Evolutionary conservation across 2,797 vertebrate species (phyloP).

Genomic region (Phalloptychus januarius): DNA sequence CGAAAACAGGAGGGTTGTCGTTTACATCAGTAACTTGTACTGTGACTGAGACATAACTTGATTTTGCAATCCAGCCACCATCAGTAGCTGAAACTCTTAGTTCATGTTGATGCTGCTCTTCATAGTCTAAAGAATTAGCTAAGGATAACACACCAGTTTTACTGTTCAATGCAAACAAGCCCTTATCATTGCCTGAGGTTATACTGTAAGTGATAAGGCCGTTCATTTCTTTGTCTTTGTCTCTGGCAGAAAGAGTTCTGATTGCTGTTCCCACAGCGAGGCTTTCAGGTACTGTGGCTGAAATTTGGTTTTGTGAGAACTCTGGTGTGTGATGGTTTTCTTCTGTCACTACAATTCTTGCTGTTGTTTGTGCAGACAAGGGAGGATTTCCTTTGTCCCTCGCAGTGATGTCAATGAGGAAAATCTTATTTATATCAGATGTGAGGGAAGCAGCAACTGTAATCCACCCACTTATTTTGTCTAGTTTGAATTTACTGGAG

Average conservation of each 20-base stretch:
- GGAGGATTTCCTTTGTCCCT: conserved; percentile 94
- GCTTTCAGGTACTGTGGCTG: conserved; percentile 88
- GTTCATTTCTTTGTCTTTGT: conserved; percentile 95
- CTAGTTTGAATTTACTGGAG: conserved; percentile 87
- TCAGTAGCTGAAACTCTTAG: conserved; percentile 90
- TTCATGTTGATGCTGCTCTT: conserved; percentile 87
- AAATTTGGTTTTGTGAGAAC: conserved; percentile 94
- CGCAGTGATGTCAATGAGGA: conserved; percentile 86
- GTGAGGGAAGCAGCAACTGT: conserved; percentile 89
- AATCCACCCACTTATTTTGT: conserved; percentile 90
- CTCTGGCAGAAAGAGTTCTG: conserved; percentile 90
- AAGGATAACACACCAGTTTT: conserved; percentile 89
- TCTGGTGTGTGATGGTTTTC: conserved; percentile 97
- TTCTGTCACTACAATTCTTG: conserved; percentile 91
- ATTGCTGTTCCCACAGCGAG: conserved; percentile 88
- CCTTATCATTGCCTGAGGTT: conserved; percentile 87
- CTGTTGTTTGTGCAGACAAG: conserved; percentile 80
- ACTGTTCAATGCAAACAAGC: conserved; percentile 87
- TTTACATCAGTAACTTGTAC: conserved; percentile 91
- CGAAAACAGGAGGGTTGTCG: conserved; percentile 92
- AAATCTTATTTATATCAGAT: conserved; percentile 86
- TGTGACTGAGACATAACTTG: conserved; percentile 88
- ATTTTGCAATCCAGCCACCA: conserved; percentile 94
- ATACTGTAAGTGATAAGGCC: conserved; percentile 91
- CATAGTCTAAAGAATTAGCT: conserved; percentile 88